Evolutionary conservation across 2,888 invertebrate genomes (phyloP), one percentile per base, ranked within the genome.

Genomic region (Pseudococcus jackbeardsleyi): DNA sequence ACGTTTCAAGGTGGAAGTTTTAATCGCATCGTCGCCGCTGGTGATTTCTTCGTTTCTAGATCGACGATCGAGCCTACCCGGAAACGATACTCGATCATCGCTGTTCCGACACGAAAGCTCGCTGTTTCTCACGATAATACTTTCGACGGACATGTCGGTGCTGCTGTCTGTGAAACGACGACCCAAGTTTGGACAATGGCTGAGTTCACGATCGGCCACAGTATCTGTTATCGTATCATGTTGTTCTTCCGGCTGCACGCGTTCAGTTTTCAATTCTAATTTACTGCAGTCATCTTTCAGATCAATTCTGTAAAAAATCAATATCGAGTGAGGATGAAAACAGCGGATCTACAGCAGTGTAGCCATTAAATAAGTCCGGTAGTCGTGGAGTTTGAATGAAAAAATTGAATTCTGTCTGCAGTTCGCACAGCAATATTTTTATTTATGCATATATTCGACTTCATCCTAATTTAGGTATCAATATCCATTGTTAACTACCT

Each of bases 111-210:
- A 9, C n/a, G 46, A 42, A 48, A 46, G 11, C 5, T 46, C 84
- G 11, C 26, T 33, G 26, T 46, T 85, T 39, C 26, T 85, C 84
- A 85, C 54, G 9, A 85, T 54, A 2, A 85, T 85, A 59, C 84
- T 85, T 50, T 85, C 54, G 33, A 85, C 26, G 7, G 84, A 85
- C 59, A 85, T 17, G 19, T 85, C 84, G 46, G 84, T 85, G 11
- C 84, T 85, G 33, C 84, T 85, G n/a, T 85, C 84, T 33, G 84
- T 85, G 8, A 59, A 39, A 8, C 59, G 50, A 33, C 84, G 84
- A 12, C 33, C 50, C 15, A 85, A 33, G n/a, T 85, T 59, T 7
- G 19, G 17, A 15, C 22, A 6, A 26, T 17, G n/a, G 17, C 0
- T 8, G 9, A 54, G n/a, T 33, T n/a, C 19, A 5, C 6, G 33